Evolutionary conservation across 2,888 invertebrate genomes (phyloP).

Genomic region (Meganola albula): DNA sequence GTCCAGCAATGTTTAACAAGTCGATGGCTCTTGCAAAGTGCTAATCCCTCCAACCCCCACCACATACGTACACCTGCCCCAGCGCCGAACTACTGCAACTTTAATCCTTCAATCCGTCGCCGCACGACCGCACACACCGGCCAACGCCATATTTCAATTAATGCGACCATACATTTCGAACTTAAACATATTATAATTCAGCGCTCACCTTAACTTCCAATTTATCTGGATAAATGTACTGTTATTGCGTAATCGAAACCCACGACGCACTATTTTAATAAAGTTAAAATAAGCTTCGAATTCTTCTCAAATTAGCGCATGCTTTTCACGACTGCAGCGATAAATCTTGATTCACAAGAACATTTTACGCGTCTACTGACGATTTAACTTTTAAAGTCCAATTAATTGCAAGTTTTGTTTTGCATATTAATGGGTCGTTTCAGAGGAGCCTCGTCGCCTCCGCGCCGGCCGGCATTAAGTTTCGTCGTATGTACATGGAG

Average conservation of each 20-base stretch:
- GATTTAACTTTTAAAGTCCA: constrained; percentile 50
- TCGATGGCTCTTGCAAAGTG: constrained; percentile 51
- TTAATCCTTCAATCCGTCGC: constrained; percentile 68
- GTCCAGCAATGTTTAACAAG: constrained; percentile 67
- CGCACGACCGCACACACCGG: constrained; percentile 63
- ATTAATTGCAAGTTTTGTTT: constrained; percentile 58
- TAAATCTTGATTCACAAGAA: constrained; percentile 43
- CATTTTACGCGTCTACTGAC: constrained; percentile 38
- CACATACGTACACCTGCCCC: constrained; percentile 50
- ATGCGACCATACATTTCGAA: constrained; percentile 66
- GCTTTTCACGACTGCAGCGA: constrained; percentile 38
- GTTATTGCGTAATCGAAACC: too few species aligned
- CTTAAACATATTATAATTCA: too few species aligned
- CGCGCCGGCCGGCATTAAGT: constrained; percentile 40
- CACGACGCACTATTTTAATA: too few species aligned
- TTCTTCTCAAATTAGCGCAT: too few species aligned
- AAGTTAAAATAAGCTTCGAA: too few species aligned
- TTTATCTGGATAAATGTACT: too few species aligned
- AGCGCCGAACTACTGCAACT: constrained; percentile 63
- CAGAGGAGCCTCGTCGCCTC: constrained; percentile 33
- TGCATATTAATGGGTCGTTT: constrained; percentile 54
- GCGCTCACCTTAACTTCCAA: too few species aligned
- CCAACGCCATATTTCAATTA: constrained; percentile 74
- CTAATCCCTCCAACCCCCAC: constrained; percentile 29
- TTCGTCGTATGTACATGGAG: constrained; percentile 41